Conservation (phyloP, 2,797 vertebrate species). For the Chelon auratus region DNA sequence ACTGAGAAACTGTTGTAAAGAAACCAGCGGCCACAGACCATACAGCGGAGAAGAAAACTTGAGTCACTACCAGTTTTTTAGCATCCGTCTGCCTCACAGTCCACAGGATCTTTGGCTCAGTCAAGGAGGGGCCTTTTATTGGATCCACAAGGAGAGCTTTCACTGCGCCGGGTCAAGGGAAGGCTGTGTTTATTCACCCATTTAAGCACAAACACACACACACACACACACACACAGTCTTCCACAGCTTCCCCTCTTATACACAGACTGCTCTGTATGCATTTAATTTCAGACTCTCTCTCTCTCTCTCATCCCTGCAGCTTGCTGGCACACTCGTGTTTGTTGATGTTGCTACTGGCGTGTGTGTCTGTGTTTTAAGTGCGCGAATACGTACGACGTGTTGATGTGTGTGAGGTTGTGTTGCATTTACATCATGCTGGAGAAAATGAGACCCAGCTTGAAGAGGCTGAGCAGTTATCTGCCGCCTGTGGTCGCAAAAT, state of each 20-base stretch:
- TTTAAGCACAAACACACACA: conserved; percentile 57
- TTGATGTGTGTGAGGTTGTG: conserved; percentile 5
- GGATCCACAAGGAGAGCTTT: conserved; percentile 70
- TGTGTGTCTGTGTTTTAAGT: conserved; percentile 3
- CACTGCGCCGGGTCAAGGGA: conserved; percentile 61
- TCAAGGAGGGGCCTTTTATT: conserved; percentile 49
- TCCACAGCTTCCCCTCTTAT: conserved; percentile 29
- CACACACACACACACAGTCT: conserved; percentile 21
- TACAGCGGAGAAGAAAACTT: conserved; percentile 14
- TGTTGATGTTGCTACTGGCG: conserved; percentile 51
- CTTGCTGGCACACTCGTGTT: conserved; percentile 35
- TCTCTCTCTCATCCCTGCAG: conserved; percentile 26
- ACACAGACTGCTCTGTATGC: conserved; percentile 50
- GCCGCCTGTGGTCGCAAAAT: conserved; percentile 1
- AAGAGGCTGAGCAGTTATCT: not conserved
- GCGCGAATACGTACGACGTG: not conserved
- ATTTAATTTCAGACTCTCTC: conserved; percentile 31
- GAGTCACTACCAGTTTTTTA: conserved; percentile 27
- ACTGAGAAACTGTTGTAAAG: conserved; percentile 13
- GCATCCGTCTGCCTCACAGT: conserved; percentile 34
- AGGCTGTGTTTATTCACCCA: conserved; percentile 68
- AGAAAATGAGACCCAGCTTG: conserved; percentile 12
- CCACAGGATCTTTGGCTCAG: conserved; percentile 36
- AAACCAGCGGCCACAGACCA: conserved; percentile 49
- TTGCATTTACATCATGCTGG: conserved; percentile 41